phyloP scores from a whole-genome alignment of 2,888 invertebrate genomes.

The Ptychoptera contaminata region DNA sequence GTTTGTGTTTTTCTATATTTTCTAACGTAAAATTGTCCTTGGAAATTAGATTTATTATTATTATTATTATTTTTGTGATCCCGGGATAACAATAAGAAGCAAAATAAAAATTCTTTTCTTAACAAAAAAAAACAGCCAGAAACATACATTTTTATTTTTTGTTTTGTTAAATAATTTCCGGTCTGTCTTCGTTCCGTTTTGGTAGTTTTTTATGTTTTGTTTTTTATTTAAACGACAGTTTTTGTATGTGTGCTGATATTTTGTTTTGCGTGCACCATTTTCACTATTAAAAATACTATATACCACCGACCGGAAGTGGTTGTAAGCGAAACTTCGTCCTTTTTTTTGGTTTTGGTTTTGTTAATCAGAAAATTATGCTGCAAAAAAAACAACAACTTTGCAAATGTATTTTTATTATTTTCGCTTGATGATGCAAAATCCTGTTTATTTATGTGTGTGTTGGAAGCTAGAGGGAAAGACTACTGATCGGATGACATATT shows the following conservation, averaged over 20 bases:
- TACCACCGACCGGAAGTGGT: neutral
- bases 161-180: constrained; percentile 16
- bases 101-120: too few species aligned
- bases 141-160: neutral
- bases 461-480: too few species aligned
- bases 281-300: neutral
- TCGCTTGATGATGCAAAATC: too few species aligned
- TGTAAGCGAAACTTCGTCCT: neutral
- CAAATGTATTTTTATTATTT: too few species aligned
- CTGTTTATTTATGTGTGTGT: too few species aligned
- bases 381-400: too few species aligned
- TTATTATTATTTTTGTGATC: constrained; percentile 13
- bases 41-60: too few species aligned
- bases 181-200: constrained; percentile 14
- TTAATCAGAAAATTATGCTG: too few species aligned
- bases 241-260: neutral
- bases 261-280: neutral
- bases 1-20: constrained; percentile 11
- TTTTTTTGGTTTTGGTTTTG: neutral
- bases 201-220: constrained; percentile 2
- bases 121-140: too few species aligned
- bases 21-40: too few species aligned
- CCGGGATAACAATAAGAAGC: too few species aligned
- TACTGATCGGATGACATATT: neutral
- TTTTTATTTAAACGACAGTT: neutral